A percentile compares a stretch with the other conserved stretches of the same genome.
Evolutionary conservation across 1,140 invertebrate genomes (phyloP).

Genomic region (Hyphantria cunea): DNA sequence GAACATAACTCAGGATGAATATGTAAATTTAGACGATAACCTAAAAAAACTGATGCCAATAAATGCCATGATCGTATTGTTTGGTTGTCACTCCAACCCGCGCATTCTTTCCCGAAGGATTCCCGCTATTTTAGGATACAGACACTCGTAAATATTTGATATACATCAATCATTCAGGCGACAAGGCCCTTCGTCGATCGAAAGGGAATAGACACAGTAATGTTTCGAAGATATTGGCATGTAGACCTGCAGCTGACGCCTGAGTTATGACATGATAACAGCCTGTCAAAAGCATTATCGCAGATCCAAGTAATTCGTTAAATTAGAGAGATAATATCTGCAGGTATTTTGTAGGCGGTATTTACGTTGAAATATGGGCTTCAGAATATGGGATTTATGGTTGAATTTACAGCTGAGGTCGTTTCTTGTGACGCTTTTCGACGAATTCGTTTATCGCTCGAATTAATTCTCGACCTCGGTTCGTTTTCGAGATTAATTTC

Average conservation of each 20-base stretch:
- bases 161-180: slow-evolving; percentile 26
- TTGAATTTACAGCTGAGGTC: slow-evolving; percentile 9
- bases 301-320: slow-evolving; percentile 20
- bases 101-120: slow-evolving; percentile 27
- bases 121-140: slow-evolving; percentile 16
- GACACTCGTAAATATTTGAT: slow-evolving; percentile 27
- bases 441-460: slow-evolving; percentile 37
- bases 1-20: slow-evolving; percentile 20
- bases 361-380: slow-evolving; percentile 2
- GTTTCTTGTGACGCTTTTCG: slow-evolving; percentile 15
- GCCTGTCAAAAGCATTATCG: slow-evolving; percentile 24
- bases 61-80: slow-evolving; percentile 29
- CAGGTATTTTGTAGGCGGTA: slow-evolving; percentile 8
- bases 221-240: slow-evolving; percentile 11
- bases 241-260: slow-evolving; percentile 12
- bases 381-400: slow-evolving; percentile 11
- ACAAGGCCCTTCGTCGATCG: slow-evolving; percentile 12
- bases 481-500: slow-evolving; percentile 44
- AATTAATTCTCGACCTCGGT: slow-evolving; percentile 41
- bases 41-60: slow-evolving; percentile 15
- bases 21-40: slow-evolving; percentile 25
- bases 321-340: slow-evolving; percentile 26
- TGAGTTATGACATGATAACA: slow-evolving; percentile 25
- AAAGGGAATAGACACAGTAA: slow-evolving; percentile 10
- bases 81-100: slow-evolving; percentile 16